phyloP scores from a whole-genome alignment of 2,888 invertebrate genomes.

The Schizotus pectinicornis region DNA sequence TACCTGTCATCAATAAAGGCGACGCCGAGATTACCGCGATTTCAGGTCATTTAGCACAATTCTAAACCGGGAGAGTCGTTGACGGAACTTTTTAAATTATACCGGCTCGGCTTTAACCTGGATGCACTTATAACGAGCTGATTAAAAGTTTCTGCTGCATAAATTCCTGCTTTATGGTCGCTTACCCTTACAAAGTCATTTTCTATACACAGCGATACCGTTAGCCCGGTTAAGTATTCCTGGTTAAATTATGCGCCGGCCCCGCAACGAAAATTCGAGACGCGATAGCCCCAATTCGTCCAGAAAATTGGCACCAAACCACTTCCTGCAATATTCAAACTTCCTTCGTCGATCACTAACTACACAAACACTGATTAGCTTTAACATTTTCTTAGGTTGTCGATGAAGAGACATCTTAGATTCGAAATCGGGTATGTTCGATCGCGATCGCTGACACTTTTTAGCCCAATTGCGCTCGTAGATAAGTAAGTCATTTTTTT shows the following conservation, averaged over 20 bases:
- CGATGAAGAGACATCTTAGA: too few species aligned
- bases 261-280: slow-evolving; percentile 2
- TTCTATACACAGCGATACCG: slow-evolving; percentile 30
- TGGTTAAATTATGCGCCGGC: slow-evolving; percentile 13
- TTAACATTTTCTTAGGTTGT: too few species aligned
- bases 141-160: slow-evolving; percentile 29
- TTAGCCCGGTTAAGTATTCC: slow-evolving; percentile 16
- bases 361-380: too few species aligned
- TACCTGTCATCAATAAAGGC: slow-evolving; percentile 37
- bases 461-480: too few species aligned
- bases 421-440: too few species aligned
- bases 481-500: too few species aligned
- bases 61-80: slow-evolving; percentile 26
- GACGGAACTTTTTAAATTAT: slow-evolving; percentile 29
- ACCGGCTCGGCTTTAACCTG: slow-evolving; percentile 15
- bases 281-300: neutral
- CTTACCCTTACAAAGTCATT: slow-evolving; percentile 23
- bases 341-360: too few species aligned
- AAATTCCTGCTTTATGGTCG: slow-evolving; percentile 26
- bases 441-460: too few species aligned
- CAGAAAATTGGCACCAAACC: too few species aligned
- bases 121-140: slow-evolving; percentile 25
- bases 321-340: too few species aligned
- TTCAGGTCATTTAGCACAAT: slow-evolving; percentile 34
- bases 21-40: slow-evolving; percentile 32